phyloP scores from a whole-genome alignment of 1,140 invertebrate genomes.

The Drosophila prosaltans region DNA sequence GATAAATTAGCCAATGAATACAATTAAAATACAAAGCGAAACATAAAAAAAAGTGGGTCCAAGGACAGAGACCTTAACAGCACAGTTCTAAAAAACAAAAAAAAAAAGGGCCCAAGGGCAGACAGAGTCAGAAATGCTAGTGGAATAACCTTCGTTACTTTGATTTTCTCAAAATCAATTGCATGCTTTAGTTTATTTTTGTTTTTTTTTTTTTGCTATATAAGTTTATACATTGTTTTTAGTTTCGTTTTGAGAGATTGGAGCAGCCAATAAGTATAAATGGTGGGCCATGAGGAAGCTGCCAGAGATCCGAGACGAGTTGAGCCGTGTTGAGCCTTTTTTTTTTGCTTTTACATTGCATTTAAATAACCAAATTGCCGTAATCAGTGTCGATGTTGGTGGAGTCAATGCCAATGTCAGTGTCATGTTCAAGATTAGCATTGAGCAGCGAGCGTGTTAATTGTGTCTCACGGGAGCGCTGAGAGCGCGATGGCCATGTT shows the following conservation, averaged over 20 bases:
- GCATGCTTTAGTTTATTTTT: slow-evolving; percentile 69
- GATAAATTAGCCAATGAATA: slow-evolving; percentile 81
- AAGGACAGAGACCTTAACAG: slow-evolving; percentile 51
- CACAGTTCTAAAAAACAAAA: slow-evolving; percentile 54
- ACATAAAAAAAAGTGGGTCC: slow-evolving; percentile 15
- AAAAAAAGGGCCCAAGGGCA: slow-evolving; percentile 60
- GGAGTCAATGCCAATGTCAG: slow-evolving; percentile 3
- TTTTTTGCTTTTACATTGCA: slow-evolving; percentile 17
- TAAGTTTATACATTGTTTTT: slow-evolving; percentile 33
- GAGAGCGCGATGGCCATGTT: slow-evolving; percentile 42
- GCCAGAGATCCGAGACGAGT: background rate
- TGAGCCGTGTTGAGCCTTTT: too few relatives aligned
- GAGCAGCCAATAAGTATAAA: slow-evolving; percentile 8
- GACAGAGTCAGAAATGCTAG: background rate
- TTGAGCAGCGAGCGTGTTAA: slow-evolving; percentile 55
- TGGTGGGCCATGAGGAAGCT: slow-evolving; percentile 22
- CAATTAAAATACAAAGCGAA: slow-evolving; percentile 67
- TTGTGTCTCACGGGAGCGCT: slow-evolving; percentile 55
- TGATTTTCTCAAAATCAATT: slow-evolving; percentile 64
- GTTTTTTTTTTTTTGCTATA: slow-evolving; percentile 10
- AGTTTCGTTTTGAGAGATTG: slow-evolving; percentile 16
- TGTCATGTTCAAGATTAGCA: slow-evolving; percentile 32
- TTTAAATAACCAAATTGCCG: slow-evolving; percentile 59
- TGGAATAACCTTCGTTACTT: slow-evolving; percentile 46
- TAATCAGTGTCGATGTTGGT: slow-evolving; percentile 56